phyloP scores from a whole-genome alignment of 92 coral and sea anemone genomes.

The Epizoanthus stellaris region DNA sequence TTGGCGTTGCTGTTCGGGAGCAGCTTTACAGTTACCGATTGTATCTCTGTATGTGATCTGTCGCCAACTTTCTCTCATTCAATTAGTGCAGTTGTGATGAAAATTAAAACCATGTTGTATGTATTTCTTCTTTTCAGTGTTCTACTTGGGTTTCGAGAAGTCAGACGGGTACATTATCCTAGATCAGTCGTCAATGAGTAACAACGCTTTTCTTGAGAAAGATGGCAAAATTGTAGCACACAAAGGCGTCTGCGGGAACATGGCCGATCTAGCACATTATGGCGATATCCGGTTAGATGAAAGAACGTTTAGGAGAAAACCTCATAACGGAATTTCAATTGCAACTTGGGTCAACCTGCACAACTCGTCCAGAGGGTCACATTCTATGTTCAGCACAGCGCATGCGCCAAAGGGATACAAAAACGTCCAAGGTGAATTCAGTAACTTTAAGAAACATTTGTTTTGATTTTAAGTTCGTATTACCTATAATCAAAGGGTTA shows the following conservation, averaged over 20 bases:
- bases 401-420: conserved; percentile 54
- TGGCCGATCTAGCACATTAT: conserved; percentile 78
- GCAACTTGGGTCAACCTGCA: conserved; percentile 88
- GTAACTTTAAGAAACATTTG: neutral
- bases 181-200: conserved; percentile 89
- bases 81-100: too few species aligned
- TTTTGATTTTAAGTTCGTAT: neutral
- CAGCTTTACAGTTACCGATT: too few species aligned
- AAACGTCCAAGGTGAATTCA: conserved; percentile 15
- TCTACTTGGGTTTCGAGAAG: conserved; percentile 82
- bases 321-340: conserved; percentile 80
- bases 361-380: conserved; percentile 77
- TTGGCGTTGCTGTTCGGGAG: too few species aligned
- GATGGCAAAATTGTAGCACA: conserved; percentile 76
- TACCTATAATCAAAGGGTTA: neutral
- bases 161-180: conserved; percentile 75
- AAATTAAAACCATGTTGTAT: neutral
- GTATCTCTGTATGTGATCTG: too few species aligned
- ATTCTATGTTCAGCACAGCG: conserved; percentile 93
- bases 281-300: conserved; percentile 91
- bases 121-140: conserved; percentile 47
- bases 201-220: conserved; percentile 89
- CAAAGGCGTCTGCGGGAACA: conserved; percentile 84
- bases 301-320: conserved; percentile 86
- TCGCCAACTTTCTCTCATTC: too few species aligned